These are phyloP conservation scores for Zophobas atratus DNA, from an alignment of 1,140 invertebrate species.

Conservation along the genomic window DNA sequence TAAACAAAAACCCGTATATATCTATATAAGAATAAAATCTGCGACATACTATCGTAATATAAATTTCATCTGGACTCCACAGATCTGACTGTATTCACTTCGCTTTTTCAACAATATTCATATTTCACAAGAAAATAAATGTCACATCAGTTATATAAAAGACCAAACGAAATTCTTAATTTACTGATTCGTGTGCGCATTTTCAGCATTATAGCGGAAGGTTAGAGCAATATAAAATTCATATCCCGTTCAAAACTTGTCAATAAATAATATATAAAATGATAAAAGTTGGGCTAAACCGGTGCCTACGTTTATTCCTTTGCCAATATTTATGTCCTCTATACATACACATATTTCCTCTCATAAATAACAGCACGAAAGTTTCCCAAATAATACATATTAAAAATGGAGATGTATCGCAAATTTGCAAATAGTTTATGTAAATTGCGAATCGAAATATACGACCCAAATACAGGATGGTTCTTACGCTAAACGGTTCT, in stretches of 20 bases:
- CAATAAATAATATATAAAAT: conserved; percentile 30
- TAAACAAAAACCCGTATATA: no score
- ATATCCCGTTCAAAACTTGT: conserved; percentile 15
- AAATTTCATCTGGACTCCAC: no score
- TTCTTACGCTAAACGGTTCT: no score
- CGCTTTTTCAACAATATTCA: neutral
- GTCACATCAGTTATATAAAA: conserved; percentile 7
- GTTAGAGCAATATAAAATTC: conserved; percentile 19
- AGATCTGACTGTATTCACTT: no score
- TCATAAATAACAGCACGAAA: conserved; percentile 2
- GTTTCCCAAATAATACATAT: conserved; percentile 8
- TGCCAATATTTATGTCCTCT: neutral
- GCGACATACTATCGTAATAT: no score
- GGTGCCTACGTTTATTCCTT: neutral
- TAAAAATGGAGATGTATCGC: neutral
- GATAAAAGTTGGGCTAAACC: conserved; percentile 7
- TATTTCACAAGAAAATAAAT: neutral
- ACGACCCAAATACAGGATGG: no score
- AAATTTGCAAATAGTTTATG: conserved; percentile 16
- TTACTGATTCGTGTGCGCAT: conserved; percentile 7
- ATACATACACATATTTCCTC: conserved; percentile 4
- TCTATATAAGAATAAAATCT: no score
- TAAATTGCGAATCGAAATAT: neutral
- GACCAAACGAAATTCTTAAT: conserved; percentile 7
- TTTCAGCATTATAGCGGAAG: conserved; percentile 20